These are phyloP conservation scores for Ptychoptera contaminata DNA, from an alignment of 2,888 invertebrate species.

Conservation along the genomic window DNA sequence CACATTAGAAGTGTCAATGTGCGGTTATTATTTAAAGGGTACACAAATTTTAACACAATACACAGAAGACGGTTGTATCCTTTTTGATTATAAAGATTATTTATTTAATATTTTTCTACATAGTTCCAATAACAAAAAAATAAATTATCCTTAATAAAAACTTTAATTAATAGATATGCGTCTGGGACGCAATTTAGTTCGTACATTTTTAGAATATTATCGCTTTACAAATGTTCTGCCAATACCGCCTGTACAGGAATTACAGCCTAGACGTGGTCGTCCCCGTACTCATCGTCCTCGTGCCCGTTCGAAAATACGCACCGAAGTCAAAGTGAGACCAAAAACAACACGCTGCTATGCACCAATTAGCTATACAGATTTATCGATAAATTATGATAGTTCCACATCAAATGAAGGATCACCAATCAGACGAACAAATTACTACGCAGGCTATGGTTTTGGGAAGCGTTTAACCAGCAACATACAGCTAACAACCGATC, in stretches of 20 bases:
- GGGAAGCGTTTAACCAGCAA: slow-evolving; percentile 11
- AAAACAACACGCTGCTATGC: slow-evolving; percentile 35
- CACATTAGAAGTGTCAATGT: slow-evolving; percentile 79
- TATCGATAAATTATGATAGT: slow-evolving; percentile 38
- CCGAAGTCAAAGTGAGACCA: slow-evolving; percentile 30
- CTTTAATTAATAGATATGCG: slow-evolving; percentile 46
- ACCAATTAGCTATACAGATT: slow-evolving; percentile 36
- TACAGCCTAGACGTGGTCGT: slow-evolving; percentile 24
- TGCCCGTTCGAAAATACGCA: slow-evolving; percentile 26
- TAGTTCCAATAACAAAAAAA: not conserved
- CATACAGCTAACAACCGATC: slow-evolving; percentile 19
- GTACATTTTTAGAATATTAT: slow-evolving; percentile 68
- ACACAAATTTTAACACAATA: slow-evolving; percentile 63
- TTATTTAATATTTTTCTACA: not conserved
- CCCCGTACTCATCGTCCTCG: slow-evolving; percentile 27
- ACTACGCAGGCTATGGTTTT: slow-evolving; percentile 21
- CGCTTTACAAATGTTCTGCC: slow-evolving; percentile 54
- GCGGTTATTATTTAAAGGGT: slow-evolving; percentile 63
- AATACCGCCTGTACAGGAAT: slow-evolving; percentile 28
- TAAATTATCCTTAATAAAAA: not conserved
- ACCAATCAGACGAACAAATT: slow-evolving; percentile 17
- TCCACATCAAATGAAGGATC: slow-evolving; percentile 35
- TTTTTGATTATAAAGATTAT: slow-evolving; percentile 32
- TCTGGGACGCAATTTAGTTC: slow-evolving; percentile 58
- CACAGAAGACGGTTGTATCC: slow-evolving; percentile 93